These are phyloP conservation scores for Carlito syrichta DNA, from an alignment of 2,113 vertebrate genomes.

Conservation along the genomic window DNA sequence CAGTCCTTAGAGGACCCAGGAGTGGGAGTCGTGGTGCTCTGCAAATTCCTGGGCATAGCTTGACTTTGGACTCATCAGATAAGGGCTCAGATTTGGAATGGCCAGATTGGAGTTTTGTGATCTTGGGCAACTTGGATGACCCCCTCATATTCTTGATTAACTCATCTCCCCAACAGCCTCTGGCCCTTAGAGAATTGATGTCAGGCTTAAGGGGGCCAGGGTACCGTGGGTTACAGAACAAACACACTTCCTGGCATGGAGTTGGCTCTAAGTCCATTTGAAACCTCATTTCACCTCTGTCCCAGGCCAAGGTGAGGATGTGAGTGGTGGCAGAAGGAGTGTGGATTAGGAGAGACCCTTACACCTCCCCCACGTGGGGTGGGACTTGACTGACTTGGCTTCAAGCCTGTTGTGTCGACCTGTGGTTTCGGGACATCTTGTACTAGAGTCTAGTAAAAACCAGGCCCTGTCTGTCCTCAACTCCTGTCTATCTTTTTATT, in stretches of 20 bases:
- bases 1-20: too few relatives aligned
- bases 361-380: accelerated
- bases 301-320: background rate
- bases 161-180: background rate
- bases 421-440: background rate
- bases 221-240: background rate
- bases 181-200: background rate
- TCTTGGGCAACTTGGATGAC: background rate
- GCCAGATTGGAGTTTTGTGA: background rate
- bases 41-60: background rate
- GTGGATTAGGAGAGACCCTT: background rate
- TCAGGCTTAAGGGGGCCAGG: background rate
- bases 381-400: background rate
- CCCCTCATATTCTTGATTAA: background rate
- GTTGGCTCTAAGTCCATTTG: background rate
- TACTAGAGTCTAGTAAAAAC: background rate
- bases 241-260: background rate
- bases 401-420: background rate
- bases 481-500: background rate
- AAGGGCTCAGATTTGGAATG: background rate
- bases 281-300: background rate
- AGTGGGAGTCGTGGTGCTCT: accelerated
- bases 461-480: background rate
- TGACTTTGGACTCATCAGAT: background rate
- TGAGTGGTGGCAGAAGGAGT: background rate